phyloP scores from a whole-genome alignment of 2,888 invertebrate species.

The Metallyticus violacea region DNA sequence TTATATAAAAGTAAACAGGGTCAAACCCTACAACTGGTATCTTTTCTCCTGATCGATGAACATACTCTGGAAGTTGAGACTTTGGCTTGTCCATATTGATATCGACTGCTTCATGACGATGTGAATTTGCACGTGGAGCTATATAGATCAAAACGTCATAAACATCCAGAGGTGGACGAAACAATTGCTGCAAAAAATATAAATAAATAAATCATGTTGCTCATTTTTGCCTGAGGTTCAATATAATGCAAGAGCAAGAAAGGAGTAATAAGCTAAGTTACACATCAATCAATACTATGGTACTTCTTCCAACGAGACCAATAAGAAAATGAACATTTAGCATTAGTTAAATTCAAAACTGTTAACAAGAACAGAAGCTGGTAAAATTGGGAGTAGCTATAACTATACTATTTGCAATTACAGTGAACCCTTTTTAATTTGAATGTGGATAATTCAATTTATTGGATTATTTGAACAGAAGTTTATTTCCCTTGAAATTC shows the following conservation, averaged over 20 bases:
- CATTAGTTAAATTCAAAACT: too few relatives aligned
- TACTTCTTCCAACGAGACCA: too few relatives aligned
- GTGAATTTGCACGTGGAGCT: constrained; percentile 48
- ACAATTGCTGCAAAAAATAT: constrained; percentile 51
- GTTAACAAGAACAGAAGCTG: too few relatives aligned
- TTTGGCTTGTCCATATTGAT: constrained; percentile 30
- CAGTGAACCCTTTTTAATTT: too few relatives aligned
- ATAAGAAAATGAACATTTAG: too few relatives aligned
- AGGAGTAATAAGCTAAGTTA: too few relatives aligned
- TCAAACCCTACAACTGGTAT: constrained; percentile 76
- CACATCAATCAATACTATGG: too few relatives aligned
- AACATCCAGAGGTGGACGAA: constrained; percentile 61
- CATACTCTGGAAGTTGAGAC: constrained; percentile 41
- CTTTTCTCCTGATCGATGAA: constrained; percentile 43
- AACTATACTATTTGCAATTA: too few relatives aligned
- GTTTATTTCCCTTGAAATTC: too few relatives aligned
- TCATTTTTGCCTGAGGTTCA: background rate
- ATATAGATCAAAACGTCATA: constrained; percentile 77
- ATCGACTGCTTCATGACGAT: constrained; percentile 51
- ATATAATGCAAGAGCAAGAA: background rate
- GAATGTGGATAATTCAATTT: too few relatives aligned
- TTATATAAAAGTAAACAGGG: constrained; percentile 67
- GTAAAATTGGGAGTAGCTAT: too few relatives aligned
- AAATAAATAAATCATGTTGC: constrained; percentile 22
- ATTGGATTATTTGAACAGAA: too few relatives aligned